Evolutionary conservation across 2,797 vertebrate species (phyloP).

Genomic region (Spheniscus humboldti): DNA sequence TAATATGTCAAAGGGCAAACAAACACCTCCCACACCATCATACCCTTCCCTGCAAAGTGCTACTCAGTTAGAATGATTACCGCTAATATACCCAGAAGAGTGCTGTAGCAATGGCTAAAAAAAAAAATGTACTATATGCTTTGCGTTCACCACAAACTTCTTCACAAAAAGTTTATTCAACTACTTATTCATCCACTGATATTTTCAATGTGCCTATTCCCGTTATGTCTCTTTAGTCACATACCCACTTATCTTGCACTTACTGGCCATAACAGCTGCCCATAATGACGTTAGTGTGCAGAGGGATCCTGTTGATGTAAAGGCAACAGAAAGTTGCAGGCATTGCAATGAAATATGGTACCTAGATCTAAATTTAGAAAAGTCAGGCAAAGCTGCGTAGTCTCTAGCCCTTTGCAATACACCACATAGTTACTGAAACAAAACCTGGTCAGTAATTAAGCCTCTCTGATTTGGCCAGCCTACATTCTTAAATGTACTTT

Average conservation of each 20-base stretch:
- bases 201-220: neutral
- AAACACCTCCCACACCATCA: neutral
- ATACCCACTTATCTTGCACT: neutral
- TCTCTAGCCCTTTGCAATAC: neutral
- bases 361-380: neutral
- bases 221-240: neutral
- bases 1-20: neutral
- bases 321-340: neutral
- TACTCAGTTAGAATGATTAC: neutral
- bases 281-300: neutral
- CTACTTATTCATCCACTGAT: neutral
- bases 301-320: neutral
- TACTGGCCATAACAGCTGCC: neutral
- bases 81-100: neutral
- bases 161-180: neutral
- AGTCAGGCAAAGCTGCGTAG: neutral
- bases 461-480: neutral
- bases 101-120: neutral
- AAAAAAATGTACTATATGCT: neutral
- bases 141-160: neutral
- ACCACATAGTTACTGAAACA: neutral
- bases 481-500: neutral
- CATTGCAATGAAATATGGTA: neutral
- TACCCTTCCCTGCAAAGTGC: neutral
- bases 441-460: neutral